These are phyloP conservation scores for Zosterops japonicus DNA, from an alignment of 2,113 vertebrate genomes.

Conservation along the genomic window DNA sequence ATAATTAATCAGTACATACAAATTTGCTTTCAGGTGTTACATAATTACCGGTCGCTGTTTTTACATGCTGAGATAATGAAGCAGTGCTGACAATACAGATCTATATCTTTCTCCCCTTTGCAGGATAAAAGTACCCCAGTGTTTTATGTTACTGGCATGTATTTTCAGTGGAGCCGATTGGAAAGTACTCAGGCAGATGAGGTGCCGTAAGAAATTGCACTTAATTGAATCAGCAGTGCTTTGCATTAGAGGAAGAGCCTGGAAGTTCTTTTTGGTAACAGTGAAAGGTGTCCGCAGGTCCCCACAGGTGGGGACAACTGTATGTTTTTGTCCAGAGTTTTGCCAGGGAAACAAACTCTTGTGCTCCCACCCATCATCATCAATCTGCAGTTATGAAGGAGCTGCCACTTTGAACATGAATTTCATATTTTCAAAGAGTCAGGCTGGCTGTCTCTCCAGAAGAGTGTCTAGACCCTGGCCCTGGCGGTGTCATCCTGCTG, in stretches of 20 bases:
- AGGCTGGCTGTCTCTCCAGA: neutral
- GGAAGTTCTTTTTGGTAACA: neutral
- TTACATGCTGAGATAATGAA: neutral
- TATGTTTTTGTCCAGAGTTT: neutral
- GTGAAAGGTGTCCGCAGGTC: neutral
- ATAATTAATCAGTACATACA: neutral
- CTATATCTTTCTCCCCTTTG: neutral
- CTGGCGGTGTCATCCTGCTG: neutral
- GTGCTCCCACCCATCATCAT: neutral
- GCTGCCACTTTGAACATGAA: rapidly evolving
- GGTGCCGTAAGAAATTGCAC: neutral
- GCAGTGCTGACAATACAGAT: neutral
- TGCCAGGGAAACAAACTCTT: neutral
- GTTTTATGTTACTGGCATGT: neutral
- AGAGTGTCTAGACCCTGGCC: neutral
- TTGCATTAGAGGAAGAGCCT: neutral
- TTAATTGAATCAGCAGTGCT: neutral
- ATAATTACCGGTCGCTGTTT: neutral
- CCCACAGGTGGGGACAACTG: neutral
- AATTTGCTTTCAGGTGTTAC: neutral
- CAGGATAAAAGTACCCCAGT: neutral
- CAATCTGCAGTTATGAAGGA: neutral
- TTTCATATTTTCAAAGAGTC: neutral
- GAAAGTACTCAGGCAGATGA: neutral
- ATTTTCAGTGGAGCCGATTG: neutral